Evolutionary conservation across 2,888 invertebrate genomes (phyloP).

Genomic region (Hirudinaria manillensis): DNA sequence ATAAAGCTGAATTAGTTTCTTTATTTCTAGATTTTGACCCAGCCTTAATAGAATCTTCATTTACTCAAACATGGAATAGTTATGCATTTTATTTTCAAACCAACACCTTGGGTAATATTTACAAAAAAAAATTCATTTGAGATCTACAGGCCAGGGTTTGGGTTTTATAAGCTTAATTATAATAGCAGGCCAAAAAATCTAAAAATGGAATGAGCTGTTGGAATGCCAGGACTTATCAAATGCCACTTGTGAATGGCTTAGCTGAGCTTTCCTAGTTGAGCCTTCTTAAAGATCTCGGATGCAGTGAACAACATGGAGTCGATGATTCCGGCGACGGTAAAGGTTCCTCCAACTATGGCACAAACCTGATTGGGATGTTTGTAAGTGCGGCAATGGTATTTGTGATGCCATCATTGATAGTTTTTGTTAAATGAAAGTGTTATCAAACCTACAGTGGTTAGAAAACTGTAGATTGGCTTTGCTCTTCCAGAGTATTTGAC

Average conservation of each 20-base stretch:
- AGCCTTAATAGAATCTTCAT: no score
- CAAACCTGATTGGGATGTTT: conserved; percentile 46
- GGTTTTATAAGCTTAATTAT: no score
- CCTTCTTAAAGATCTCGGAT: conserved; percentile 59
- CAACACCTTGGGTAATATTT: no score
- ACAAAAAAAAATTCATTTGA: no score
- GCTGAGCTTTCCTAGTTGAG: conserved; percentile 59
- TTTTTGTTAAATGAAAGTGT: not conserved
- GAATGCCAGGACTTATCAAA: no score
- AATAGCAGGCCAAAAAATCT: no score
- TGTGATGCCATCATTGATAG: not conserved
- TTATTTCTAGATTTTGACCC: no score
- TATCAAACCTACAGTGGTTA: conserved; percentile 55
- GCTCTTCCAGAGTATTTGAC: conserved; percentile 58
- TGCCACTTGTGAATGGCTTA: conserved; percentile 44
- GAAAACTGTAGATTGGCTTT: conserved; percentile 59
- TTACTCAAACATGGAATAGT: no score
- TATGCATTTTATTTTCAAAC: no score
- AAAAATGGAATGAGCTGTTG: no score
- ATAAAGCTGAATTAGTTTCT: no score
- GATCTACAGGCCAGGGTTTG: no score
- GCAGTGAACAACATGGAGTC: conserved; percentile 60
- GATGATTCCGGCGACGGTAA: conserved; percentile 61
- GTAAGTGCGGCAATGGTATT: not conserved
- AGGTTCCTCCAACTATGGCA: conserved; percentile 62